Evolutionary conservation across 2,113 vertebrate species (phyloP), one percentile per base, ranked within the genome.

Genomic region (Toxotes jaculatrix): DNA sequence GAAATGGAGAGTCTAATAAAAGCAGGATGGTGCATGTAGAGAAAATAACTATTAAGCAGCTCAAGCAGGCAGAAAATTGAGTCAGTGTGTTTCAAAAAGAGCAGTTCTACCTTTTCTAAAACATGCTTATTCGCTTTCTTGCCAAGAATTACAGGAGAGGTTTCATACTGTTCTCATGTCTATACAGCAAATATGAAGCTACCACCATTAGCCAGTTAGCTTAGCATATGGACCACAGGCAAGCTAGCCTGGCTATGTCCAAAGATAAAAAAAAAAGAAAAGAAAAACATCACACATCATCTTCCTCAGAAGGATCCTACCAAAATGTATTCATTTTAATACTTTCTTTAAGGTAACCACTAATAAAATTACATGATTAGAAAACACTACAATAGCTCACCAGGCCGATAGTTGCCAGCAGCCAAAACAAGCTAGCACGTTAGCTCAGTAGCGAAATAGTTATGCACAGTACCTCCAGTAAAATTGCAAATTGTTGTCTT

Each of bases 1-100:
- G 53, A 74, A 69, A 23, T 47, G 59, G 56, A 78, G 57, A 63
- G 10, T 10, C 21, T 60, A 57, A 67, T 42, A 42, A 17, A 59
- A 64, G 43, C 40, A 60, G 17, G 4, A 36, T 3, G 62, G 14
- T 31, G 40, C 27, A 19, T 59, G 63, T 3, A 55, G 34, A 65
- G 49, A 31, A 65, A 47, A 51, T 36, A 27, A 49, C 13, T 5
- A 1, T 51, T 66, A 47, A 47, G 23, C 43, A n/a, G 68, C 12
- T 55, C 36, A 59, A 71, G 12, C 42, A 13, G 65, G 32, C 36
- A 63, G 38, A 59, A 62, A 40, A 49, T 7, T 9, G 17, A 73
- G 49, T 21, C 16, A n/a, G n/a, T n/a, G 13, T 23, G 34, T 55
- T 57, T 72, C 2, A 27, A 31, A 62, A 64, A 53, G 10, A 32